Evolutionary conservation across 2,888 invertebrate genomes (phyloP).

Genomic region (Willowsia nigromaculata): DNA sequence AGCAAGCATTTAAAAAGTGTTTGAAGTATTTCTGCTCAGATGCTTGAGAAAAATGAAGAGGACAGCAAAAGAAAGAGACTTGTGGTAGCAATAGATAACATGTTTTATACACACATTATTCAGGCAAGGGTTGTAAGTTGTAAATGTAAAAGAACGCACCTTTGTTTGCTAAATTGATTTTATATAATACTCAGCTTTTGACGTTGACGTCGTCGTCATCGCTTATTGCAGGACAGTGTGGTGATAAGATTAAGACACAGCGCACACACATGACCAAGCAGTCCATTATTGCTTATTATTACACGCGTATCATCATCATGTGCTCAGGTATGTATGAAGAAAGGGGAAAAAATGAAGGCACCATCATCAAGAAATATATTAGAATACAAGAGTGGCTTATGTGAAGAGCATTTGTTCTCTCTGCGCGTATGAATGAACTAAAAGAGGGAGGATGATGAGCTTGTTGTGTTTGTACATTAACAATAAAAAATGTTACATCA

Average conservation of each 20-base stretch:
- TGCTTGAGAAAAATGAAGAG: slow-evolving; percentile 20
- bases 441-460: slow-evolving; percentile 17
- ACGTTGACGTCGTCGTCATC: slow-evolving; percentile 12
- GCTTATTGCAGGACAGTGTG: slow-evolving; percentile 8
- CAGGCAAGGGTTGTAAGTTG: slow-evolving; percentile 14
- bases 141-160: slow-evolving; percentile 62
- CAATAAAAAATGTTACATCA: slow-evolving; percentile 50
- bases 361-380: slow-evolving; percentile 1
- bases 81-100: background rate
- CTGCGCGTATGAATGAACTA: background rate
- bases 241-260: slow-evolving; percentile 65
- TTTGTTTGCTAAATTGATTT: slow-evolving; percentile 71
- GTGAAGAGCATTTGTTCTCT: slow-evolving; percentile 10
- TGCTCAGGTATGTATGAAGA: background rate
- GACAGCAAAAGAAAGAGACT: background rate
- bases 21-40: slow-evolving; percentile 21
- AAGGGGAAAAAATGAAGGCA: slow-evolving; percentile 30
- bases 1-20: background rate
- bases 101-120: slow-evolving; percentile 10
- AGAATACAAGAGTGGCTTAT: background rate
- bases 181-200: slow-evolving; percentile 43
- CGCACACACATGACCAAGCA: slow-evolving; percentile 34
- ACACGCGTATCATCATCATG: background rate
- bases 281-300: slow-evolving; percentile 3
- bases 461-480: slow-evolving; percentile 53